Evolutionary conservation across 1,140 invertebrate species (phyloP).

Genomic region (Dysdera silvatica): DNA sequence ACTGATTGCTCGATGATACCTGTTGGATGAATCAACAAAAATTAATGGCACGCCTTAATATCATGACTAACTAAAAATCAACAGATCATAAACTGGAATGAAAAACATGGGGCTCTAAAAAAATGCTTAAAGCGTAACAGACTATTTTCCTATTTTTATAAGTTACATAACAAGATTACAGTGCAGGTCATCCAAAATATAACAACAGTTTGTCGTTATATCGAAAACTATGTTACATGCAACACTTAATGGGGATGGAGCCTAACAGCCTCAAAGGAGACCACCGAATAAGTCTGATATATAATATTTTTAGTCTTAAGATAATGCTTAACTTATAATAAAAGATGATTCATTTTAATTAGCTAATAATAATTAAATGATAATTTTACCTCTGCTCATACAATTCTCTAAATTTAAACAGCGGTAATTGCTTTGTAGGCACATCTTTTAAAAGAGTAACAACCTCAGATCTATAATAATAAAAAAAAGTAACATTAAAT

Average conservation of each 20-base stretch:
- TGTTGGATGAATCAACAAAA: no score
- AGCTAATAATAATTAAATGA: neutral
- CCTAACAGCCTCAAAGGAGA: no score
- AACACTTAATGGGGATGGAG: no score
- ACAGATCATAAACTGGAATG: neutral
- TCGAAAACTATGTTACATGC: no score
- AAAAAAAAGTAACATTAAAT: conserved; percentile 25
- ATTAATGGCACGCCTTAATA: no score
- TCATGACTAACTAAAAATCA: neutral
- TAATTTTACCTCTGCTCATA: conserved; percentile 62
- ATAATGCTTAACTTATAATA: neutral
- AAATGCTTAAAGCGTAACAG: neutral
- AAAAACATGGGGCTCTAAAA: neutral
- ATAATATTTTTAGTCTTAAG: no score
- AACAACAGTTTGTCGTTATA: no score
- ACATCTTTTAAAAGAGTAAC: conserved; percentile 57
- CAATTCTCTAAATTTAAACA: conserved; percentile 77
- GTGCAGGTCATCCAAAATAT: no score
- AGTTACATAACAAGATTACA: no score
- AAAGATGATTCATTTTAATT: neutral
- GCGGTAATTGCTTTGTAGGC: conserved; percentile 62
- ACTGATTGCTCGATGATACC: conserved; percentile 61
- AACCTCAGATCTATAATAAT: conserved; percentile 48
- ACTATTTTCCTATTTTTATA: no score
- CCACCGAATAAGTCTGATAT: no score